phyloP scores from a whole-genome alignment of 2,888 invertebrate species.

The Machimus rusticus region DNA sequence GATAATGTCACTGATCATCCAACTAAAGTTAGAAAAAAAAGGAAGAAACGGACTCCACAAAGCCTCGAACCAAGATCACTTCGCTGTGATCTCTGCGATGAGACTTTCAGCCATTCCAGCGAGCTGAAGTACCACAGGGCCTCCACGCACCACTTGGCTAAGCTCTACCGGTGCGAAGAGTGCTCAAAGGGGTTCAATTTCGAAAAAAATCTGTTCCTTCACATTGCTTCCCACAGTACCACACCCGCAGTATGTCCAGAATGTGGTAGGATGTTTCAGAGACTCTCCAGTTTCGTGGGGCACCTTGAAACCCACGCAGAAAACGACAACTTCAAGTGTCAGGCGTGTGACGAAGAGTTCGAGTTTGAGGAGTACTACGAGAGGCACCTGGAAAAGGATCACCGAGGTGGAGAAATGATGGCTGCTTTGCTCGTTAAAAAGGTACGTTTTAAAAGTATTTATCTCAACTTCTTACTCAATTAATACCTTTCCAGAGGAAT shows the following conservation, averaged over 20 bases:
- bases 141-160: constrained; percentile 44
- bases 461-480: background rate
- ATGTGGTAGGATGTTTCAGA: constrained; percentile 46
- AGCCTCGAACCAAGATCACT: constrained; percentile 5
- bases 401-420: background rate
- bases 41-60: background rate
- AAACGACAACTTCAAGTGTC: constrained; percentile 39
- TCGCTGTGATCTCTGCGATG: constrained; percentile 34
- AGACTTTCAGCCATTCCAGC: background rate
- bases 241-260: constrained; percentile 47
- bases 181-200: constrained; percentile 48
- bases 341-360: constrained; percentile 33
- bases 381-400: background rate
- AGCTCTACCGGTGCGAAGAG: constrained; percentile 48
- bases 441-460: background rate
- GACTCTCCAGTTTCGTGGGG: constrained; percentile 47
- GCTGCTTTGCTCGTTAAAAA: background rate
- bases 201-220: constrained; percentile 46
- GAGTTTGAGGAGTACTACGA: constrained; percentile 29
- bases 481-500: background rate
- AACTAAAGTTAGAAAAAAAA: background rate
- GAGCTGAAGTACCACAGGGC: constrained; percentile 46
- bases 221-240: constrained; percentile 47
- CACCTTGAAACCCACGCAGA: constrained; percentile 47
- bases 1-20: background rate